These are phyloP conservation scores for Ornithoptera alexandrae DNA, from an alignment of 2,888 invertebrate genomes.

Conservation along the genomic window DNA sequence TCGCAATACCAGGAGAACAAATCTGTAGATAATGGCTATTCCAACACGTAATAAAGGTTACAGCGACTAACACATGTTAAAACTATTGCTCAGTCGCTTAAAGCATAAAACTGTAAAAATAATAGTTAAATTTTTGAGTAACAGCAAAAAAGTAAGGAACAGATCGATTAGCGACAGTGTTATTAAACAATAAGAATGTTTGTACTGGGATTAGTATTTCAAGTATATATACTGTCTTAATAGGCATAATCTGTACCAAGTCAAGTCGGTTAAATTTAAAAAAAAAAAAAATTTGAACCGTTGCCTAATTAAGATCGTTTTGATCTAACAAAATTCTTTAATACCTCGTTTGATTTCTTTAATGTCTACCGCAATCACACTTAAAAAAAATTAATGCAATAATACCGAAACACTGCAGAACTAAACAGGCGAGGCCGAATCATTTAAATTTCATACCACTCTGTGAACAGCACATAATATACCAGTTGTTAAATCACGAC, in stretches of 20 bases:
- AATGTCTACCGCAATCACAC: neutral
- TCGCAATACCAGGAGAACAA: conserved; percentile 19
- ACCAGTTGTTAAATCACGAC: conserved; percentile 35
- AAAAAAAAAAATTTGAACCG: neutral
- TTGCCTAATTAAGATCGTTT: too few relatives aligned
- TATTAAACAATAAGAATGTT: neutral
- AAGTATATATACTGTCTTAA: too few relatives aligned
- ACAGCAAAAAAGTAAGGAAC: conserved; percentile 26
- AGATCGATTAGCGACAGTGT: conserved; percentile 35
- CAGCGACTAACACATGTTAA: conserved; percentile 30
- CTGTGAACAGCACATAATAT: conserved; percentile 18
- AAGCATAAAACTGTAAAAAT: conserved; percentile 34
- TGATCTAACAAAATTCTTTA: too few relatives aligned
- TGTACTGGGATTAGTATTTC: neutral
- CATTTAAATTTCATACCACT: conserved; percentile 4
- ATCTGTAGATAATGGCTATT: conserved; percentile 20
- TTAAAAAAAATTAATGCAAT: neutral
- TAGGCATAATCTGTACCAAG: too few relatives aligned
- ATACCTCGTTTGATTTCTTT: too few relatives aligned
- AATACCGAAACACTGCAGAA: neutral
- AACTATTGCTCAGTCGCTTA: conserved; percentile 34
- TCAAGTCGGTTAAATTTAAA: neutral
- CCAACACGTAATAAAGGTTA: conserved; percentile 29
- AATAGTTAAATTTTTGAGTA: conserved; percentile 33
- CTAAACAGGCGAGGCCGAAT: neutral